phyloP scores from a whole-genome alignment of 2,113 vertebrate genomes.

The Sorex fumeus region DNA sequence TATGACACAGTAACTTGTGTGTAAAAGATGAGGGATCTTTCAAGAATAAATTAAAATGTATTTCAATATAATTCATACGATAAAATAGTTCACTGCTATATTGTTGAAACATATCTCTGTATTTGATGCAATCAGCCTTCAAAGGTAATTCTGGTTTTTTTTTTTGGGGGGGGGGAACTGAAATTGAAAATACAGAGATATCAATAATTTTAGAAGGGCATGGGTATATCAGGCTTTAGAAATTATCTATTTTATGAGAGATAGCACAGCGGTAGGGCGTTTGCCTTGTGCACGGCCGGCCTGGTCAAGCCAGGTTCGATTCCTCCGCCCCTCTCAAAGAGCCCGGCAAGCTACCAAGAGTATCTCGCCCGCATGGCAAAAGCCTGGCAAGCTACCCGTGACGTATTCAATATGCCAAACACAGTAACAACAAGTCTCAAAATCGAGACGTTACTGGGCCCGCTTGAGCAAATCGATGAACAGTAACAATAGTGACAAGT shows the following conservation, averaged over 20 bases:
- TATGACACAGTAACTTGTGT: slow-evolving; percentile 1
- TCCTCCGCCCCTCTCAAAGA: too few species aligned
- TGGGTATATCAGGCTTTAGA: not conserved
- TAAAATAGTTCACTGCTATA: slow-evolving; percentile 14
- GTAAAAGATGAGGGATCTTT: not conserved
- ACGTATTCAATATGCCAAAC: too few species aligned
- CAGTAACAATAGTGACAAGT: too few species aligned
- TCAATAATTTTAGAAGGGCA: not conserved
- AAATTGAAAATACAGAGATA: not conserved
- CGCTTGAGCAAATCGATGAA: too few species aligned
- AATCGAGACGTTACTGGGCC: too few species aligned
- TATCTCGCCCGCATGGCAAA: too few species aligned
- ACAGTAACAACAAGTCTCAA: too few species aligned
- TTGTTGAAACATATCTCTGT: not conserved
- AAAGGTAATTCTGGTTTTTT: slow-evolving; percentile 29
- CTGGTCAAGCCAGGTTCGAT: too few species aligned
- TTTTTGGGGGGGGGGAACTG: not conserved
- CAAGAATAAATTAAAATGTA: slow-evolving; percentile 29
- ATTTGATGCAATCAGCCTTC: not conserved
- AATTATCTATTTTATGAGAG: not conserved
- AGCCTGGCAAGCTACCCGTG: too few species aligned
- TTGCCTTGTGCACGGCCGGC: too few species aligned
- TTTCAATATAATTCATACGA: slow-evolving; percentile 41
- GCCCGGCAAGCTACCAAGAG: too few species aligned
- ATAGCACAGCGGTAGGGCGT: too few species aligned